phyloP scores from a whole-genome alignment of 1,140 invertebrate genomes.

The Drosophila pseudoananassae region DNA sequence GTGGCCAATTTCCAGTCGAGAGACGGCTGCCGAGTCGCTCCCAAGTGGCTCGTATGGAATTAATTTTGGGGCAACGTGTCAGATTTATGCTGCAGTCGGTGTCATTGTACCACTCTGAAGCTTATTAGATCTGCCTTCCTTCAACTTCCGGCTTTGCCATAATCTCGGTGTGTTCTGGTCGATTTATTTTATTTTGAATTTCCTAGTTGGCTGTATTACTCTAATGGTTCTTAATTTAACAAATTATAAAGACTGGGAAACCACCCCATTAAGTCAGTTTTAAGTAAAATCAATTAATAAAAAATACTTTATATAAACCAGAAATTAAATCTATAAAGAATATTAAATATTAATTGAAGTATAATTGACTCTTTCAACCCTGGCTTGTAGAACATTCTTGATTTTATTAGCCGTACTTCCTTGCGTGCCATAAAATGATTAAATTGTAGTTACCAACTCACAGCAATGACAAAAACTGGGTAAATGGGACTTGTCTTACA shows the following conservation, averaged over 20 bases:
- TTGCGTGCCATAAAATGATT: constrained; percentile 25
- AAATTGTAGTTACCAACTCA: constrained; percentile 18
- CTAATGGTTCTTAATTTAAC: no score
- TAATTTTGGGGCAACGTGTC: constrained; percentile 75
- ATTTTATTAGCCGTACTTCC: neutral
- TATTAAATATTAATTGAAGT: neutral
- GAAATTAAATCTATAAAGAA: neutral
- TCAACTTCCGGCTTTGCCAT: constrained; percentile 19
- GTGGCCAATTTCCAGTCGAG: constrained; percentile 42
- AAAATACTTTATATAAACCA: neutral
- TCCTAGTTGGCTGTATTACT: no score
- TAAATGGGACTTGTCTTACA: constrained; percentile 3
- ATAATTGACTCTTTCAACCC: neutral
- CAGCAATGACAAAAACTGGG: constrained; percentile 12
- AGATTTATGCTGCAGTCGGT: constrained; percentile 45
- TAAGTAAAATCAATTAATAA: neutral
- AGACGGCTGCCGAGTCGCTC: constrained; percentile 2
- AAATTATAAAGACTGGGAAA: no score
- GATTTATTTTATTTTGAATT: neutral
- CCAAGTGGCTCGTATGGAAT: constrained; percentile 65
- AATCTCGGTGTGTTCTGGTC: constrained; percentile 1
- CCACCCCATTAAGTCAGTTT: no score
- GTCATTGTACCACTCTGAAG: constrained; percentile 11
- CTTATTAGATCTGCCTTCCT: constrained; percentile 40
- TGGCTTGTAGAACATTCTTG: constrained; percentile 2